A percentile compares a stretch with the other conserved stretches of the same genome.
phyloP scores from a whole-genome alignment of 2,797 vertebrate genomes.

The Hylomyscus alleni region DNA sequence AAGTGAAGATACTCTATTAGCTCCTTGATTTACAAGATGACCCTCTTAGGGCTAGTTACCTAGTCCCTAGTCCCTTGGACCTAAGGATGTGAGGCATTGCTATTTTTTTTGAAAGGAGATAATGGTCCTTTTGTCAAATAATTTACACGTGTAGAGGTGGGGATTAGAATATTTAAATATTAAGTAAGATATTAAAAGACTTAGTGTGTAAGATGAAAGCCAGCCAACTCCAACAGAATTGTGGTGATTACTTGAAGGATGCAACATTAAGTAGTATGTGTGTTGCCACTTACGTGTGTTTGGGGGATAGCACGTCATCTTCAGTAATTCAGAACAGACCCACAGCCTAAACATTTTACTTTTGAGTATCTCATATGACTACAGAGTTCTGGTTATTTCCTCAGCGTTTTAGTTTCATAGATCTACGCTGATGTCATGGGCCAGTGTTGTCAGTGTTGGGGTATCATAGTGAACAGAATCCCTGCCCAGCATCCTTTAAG shows the following conservation, averaged over 20 bases:
- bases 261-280: background rate
- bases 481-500: background rate
- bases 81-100: background rate
- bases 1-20: background rate
- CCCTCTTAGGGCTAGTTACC: background rate
- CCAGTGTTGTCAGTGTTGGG: background rate
- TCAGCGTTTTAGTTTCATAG: constrained; percentile 28
- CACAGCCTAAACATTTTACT: background rate
- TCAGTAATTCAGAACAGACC: background rate
- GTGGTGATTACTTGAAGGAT: background rate
- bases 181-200: background rate
- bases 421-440: background rate
- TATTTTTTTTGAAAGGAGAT: background rate
- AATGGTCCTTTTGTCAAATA: background rate
- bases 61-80: background rate
- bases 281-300: background rate
- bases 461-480: background rate
- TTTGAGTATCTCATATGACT: background rate
- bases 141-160: background rate
- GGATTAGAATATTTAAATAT: background rate
- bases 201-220: background rate
- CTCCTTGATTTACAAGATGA: background rate
- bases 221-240: background rate
- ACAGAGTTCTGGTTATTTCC: constrained; percentile 30
- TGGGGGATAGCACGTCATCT: background rate